Evolutionary conservation across 1,140 invertebrate genomes (phyloP), one percentile per base, ranked within the genome.

Genomic region (Lethrus apterus): DNA sequence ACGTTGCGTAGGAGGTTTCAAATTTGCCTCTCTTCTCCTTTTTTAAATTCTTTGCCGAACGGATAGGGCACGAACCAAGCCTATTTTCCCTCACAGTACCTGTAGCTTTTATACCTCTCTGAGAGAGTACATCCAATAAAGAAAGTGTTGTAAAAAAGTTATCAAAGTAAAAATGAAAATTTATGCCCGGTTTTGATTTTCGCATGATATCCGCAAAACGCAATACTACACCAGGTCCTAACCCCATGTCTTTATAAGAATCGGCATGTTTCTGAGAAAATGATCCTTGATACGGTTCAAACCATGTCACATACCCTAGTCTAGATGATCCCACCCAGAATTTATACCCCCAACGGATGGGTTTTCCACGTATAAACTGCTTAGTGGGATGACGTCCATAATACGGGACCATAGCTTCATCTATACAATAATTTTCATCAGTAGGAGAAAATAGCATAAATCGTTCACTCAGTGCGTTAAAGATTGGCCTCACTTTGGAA

Each of bases 341-440:
- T 44, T 59, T 60, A 33, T 50, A 61, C 1, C 60, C 61, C 40
- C 48, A 60, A 15, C 53, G 21, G n/a, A 60, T 59, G 13, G 60
- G 58, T 45, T 62, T 59, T 9, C 54, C 54, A 5, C 54, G 44
- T 21, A 62, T 60, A 41, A 49, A 62, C 35, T 61, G 55, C 47
- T 63, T 64, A 23, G 49, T 55, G 4, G 46, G 24, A 51, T 62
- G 63, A 1, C 51, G 43, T 32, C 60, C 60, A 45, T 44, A 59
- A 46, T 62, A 64, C 2, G 55, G 52, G 5, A 62, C 46, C 56
- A 64, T 60, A 18, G 53, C 31, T 33, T 61, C 55, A 45, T 57
- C 59, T 41, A 60, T 50, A 20, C 49, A 44, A 44, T 60, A 50
- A 24, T 46, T 23, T 31, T 58, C 41, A 36, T 54, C 30, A 8